phyloP scores from a whole-genome alignment of 2,113 vertebrate species.

The Lynx canadensis region DNA sequence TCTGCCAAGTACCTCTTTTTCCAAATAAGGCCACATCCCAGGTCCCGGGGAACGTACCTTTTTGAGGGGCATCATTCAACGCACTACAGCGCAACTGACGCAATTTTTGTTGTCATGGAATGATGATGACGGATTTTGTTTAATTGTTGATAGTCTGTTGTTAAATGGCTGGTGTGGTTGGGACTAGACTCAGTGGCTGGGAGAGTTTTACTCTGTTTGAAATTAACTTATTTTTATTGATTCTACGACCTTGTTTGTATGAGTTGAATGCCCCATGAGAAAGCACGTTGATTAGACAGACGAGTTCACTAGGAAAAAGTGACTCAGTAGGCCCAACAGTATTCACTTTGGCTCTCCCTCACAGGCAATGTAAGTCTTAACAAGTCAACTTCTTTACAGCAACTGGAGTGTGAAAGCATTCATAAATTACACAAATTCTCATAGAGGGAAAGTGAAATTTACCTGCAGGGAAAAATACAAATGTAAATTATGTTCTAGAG shows the following conservation, averaged over 20 bases:
- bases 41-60: not conserved
- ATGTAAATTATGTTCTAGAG: not conserved
- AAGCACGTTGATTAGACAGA: slow-evolving; percentile 2
- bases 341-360: not conserved
- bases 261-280: not conserved
- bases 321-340: not conserved
- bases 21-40: not conserved
- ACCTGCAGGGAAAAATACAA: not conserved
- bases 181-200: not conserved
- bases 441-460: slow-evolving; percentile 17
- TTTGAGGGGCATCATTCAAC: not conserved
- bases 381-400: not conserved
- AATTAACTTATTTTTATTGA: slow-evolving; percentile 10
- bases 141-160: not conserved
- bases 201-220: not conserved
- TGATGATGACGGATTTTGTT: not conserved
- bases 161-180: not conserved
- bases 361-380: not conserved
- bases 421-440: not conserved
- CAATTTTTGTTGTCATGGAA: not conserved
- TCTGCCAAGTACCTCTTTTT: not conserved
- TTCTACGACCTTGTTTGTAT: not conserved
- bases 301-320: not conserved
- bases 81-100: not conserved
- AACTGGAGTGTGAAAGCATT: not conserved